Evolutionary conservation across 1,140 invertebrate genomes (phyloP).

Genomic region (Cotesia vestalis): DNA sequence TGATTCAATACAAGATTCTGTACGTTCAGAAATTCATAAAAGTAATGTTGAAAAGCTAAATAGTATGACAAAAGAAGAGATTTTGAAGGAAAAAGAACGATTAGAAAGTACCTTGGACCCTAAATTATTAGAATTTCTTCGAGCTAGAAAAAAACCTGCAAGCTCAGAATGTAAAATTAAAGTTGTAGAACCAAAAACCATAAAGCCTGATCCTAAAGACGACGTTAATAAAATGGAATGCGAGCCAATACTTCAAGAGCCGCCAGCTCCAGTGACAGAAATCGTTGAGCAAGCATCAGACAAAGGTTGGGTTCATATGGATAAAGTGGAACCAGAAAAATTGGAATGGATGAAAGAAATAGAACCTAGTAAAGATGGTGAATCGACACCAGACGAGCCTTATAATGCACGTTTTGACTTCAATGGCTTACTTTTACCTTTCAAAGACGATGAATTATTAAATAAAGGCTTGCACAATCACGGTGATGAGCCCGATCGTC

Average conservation of each 20-base stretch:
- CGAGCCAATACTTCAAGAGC: constrained; percentile 32
- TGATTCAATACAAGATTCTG: constrained; percentile 42
- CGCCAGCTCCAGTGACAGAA: constrained; percentile 67
- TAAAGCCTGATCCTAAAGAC: not conserved
- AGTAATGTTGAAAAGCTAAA: constrained; percentile 77
- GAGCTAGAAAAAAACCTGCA: constrained; percentile 63
- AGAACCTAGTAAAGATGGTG: constrained; percentile 54
- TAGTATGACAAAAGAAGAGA: constrained; percentile 79
- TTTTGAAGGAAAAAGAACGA: constrained; percentile 77
- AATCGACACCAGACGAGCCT: constrained; percentile 62
- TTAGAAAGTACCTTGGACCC: constrained; percentile 73
- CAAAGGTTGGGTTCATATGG: constrained; percentile 84
- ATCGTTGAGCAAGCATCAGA: constrained; percentile 70
- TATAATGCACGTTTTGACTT: constrained; percentile 79
- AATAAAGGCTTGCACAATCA: constrained; percentile 85
- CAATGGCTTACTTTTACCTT: constrained; percentile 74
- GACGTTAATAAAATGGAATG: constrained; percentile 29
- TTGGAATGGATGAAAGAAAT: constrained; percentile 84
- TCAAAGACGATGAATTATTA: constrained; percentile 70
- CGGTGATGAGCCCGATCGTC: constrained; percentile 88
- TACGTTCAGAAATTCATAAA: constrained; percentile 71
- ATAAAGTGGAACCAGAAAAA: constrained; percentile 83
- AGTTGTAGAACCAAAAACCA: not conserved
- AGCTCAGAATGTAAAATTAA: constrained; percentile 17
- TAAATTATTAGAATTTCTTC: constrained; percentile 73